These are phyloP conservation scores for Pristionchus fissidentatus DNA, from an alignment of 2,888 invertebrate genomes.

Conservation along the genomic window DNA sequence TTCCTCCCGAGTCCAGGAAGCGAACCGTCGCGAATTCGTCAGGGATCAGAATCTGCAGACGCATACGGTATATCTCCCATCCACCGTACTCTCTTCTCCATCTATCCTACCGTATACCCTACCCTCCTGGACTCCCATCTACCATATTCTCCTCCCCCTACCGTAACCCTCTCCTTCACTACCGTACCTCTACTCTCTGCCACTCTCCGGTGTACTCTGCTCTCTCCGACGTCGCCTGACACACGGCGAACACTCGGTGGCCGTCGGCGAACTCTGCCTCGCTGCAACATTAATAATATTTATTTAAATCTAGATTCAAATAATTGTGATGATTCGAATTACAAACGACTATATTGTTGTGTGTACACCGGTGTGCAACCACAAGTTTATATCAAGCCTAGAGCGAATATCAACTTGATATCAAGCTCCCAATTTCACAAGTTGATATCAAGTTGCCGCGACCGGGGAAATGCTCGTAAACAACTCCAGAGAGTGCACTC, in stretches of 20 bases:
- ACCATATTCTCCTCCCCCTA: not conserved
- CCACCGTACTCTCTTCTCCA: not conserved
- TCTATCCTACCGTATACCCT: not conserved
- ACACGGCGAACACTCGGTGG: constrained; percentile 24
- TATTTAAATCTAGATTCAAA: not conserved
- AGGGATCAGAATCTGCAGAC: not conserved
- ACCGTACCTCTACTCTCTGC: constrained; percentile 46
- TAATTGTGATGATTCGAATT: too few relatives aligned
- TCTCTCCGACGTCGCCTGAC: constrained; percentile 6
- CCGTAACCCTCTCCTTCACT: not conserved
- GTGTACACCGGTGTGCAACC: too few relatives aligned
- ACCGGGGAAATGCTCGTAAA: too few relatives aligned
- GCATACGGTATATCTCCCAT: not conserved
- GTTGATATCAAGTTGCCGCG: too few relatives aligned
- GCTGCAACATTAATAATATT: constrained; percentile 1
- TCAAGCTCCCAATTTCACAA: too few relatives aligned
- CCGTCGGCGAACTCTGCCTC: not conserved
- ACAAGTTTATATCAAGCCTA: too few relatives aligned
- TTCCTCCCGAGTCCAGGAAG: constrained; percentile 47
- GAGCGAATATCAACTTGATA: too few relatives aligned
- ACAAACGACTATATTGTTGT: too few relatives aligned
- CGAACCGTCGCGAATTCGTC: constrained; percentile 15
- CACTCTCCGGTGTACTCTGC: constrained; percentile 46
- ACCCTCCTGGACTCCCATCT: not conserved
- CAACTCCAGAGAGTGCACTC: too few relatives aligned